Base-by-base conservation (phyloP, 2,888 invertebrate genomes). In the Gortyna flavago region DNA sequence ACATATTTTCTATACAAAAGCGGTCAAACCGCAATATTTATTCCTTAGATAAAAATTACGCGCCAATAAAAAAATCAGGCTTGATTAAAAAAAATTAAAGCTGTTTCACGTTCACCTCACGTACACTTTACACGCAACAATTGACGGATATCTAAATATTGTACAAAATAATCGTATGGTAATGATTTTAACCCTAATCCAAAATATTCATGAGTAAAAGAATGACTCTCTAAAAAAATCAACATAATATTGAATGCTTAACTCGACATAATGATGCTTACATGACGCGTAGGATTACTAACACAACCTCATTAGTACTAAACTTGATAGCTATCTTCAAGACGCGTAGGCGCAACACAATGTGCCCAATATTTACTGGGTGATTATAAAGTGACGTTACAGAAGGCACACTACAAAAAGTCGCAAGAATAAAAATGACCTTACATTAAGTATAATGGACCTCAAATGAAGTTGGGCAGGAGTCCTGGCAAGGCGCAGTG, bases 341-440 rank as follows among this genome's bases (percentile, higher is more conserved):
- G 73, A 65, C 44, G 88, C 85, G 88, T 88, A 78, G 88, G 88
- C 87, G 85, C 88, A 89, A 78, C 79, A 85, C 72, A 77, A 72
- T 86, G 84, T 87, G 69, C 87, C 82, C 72, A 85, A 84, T 86
- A 80, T 79, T 77, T 80, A 70, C 54, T 41, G 35, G 8, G 29
- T 1, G 1, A 35, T 25, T 29, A 48, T 38, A 67, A 21, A 74
- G 44, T 16, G 18, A 6, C 6, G 16, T 13, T 6, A 0, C 75
- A 84, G 87, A 86, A 85, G 83, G 16, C 2, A 6, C 18, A 69
- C 32, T n/a, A 1, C 32, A 44, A 66, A 54, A 25, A 54, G 54
- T 54, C 25, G 25, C 25, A 54, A 54, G 25, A 25, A 54, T 54
- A 54, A 54, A 54, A 54, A 9, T n/a, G n/a, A 21, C 51, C 21